These are phyloP conservation scores for Enteromius anoplus DNA, from an alignment of 2,797 vertebrate species.

Conservation along the genomic window DNA sequence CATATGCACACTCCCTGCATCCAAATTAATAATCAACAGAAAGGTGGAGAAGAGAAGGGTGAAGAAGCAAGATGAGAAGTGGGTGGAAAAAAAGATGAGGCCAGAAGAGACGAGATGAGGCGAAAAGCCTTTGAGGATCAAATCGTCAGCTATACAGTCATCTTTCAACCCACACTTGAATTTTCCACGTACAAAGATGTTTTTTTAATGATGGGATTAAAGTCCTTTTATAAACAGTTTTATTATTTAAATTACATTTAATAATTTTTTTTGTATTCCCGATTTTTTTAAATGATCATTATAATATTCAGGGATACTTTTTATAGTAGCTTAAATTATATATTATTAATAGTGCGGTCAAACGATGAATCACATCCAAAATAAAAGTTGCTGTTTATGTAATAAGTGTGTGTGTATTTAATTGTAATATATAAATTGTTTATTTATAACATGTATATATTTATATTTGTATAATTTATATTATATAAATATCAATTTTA, in stretches of 20 bases:
- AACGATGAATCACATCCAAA: too few relatives aligned
- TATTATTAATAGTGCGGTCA: neutral
- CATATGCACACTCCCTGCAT: neutral
- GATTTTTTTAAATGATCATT: neutral
- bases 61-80: neutral
- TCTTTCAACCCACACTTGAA: constrained; percentile 9
- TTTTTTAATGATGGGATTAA: neutral
- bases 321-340: neutral
- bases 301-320: neutral
- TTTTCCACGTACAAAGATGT: neutral
- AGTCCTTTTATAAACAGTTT: neutral
- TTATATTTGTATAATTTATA: too few relatives aligned
- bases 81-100: neutral
- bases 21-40: constrained; percentile 25
- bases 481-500: too few relatives aligned
- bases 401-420: too few relatives aligned
- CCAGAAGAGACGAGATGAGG: neutral
- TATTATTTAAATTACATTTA: neutral
- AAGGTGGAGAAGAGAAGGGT: neutral
- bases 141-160: neutral
- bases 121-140: constrained; percentile 15
- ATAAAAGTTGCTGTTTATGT: too few relatives aligned
- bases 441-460: too few relatives aligned
- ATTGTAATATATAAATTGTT: too few relatives aligned
- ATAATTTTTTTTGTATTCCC: neutral